These are phyloP conservation scores for Grantiella picta DNA, from an alignment of 2,113 vertebrate genomes.

Conservation along the genomic window DNA sequence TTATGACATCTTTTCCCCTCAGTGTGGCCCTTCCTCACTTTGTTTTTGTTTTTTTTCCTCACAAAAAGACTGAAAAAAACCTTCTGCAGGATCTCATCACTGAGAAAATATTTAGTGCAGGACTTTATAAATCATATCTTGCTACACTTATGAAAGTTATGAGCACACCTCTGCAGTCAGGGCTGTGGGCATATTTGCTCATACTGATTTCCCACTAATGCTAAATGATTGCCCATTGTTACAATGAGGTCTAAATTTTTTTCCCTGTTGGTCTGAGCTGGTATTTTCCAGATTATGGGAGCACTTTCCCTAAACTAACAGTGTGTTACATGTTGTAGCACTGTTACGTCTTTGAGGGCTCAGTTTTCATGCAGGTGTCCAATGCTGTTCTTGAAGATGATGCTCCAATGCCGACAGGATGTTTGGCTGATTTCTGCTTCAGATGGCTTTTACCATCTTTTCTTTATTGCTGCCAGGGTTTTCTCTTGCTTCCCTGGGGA, in stretches of 20 bases:
- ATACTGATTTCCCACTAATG: not conserved
- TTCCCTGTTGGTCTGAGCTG: not conserved
- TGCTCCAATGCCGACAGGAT: not conserved
- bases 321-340: not conserved
- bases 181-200: not conserved
- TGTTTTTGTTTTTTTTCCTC: not conserved
- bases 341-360: not conserved
- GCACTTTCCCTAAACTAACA: not conserved
- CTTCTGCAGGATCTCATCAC: not conserved
- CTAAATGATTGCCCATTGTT: not conserved
- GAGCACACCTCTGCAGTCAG: not conserved
- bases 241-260: not conserved
- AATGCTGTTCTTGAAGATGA: not conserved
- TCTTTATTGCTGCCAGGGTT: slow-evolving; percentile 27
- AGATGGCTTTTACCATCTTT: slow-evolving; percentile 29
- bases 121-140: not conserved
- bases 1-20: not conserved
- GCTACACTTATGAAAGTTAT: not conserved
- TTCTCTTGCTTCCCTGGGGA: slow-evolving; percentile 32
- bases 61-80: not conserved
- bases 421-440: slow-evolving; percentile 10
- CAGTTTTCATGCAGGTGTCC: not conserved
- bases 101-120: not conserved
- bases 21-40: not conserved
- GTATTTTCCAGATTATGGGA: not conserved